phyloP scores from a whole-genome alignment of 1,140 invertebrate genomes.

The Procambarus virginalis region DNA sequence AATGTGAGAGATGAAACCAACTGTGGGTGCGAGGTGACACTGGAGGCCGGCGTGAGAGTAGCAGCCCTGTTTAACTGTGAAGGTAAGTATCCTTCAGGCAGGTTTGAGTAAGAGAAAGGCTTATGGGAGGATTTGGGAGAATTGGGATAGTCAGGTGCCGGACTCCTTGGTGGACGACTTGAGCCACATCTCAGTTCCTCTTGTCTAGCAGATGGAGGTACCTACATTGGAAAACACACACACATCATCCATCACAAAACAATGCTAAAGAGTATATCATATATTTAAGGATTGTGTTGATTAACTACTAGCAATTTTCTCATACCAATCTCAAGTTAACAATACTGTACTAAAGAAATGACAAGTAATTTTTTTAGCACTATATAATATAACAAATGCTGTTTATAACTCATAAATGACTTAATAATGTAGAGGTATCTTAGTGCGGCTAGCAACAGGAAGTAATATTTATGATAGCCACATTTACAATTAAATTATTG shows the following conservation, averaged over 20 bases:
- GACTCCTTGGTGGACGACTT: conserved; percentile 26
- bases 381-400: too few species aligned
- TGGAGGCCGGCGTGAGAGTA: background rate
- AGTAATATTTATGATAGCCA: too few species aligned
- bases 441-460: too few species aligned
- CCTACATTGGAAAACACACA: background rate
- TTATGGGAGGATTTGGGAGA: conserved; percentile 43
- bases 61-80: background rate
- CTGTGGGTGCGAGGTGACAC: background rate
- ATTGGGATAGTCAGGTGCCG: conserved; percentile 36
- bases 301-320: too few species aligned
- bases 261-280: too few species aligned
- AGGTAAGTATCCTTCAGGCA: background rate
- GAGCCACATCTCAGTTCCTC: background rate
- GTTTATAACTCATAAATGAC: too few species aligned
- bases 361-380: too few species aligned
- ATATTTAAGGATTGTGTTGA: too few species aligned
- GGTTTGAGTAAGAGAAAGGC: conserved; percentile 27
- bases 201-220: conserved; percentile 9
- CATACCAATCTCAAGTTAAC: too few species aligned
- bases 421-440: too few species aligned
- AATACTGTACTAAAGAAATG: too few species aligned
- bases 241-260: background rate
- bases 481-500: too few species aligned
- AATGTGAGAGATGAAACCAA: background rate